phyloP scores from a whole-genome alignment of 2,888 invertebrate genomes.

The Onthophagus sagittarius region DNA sequence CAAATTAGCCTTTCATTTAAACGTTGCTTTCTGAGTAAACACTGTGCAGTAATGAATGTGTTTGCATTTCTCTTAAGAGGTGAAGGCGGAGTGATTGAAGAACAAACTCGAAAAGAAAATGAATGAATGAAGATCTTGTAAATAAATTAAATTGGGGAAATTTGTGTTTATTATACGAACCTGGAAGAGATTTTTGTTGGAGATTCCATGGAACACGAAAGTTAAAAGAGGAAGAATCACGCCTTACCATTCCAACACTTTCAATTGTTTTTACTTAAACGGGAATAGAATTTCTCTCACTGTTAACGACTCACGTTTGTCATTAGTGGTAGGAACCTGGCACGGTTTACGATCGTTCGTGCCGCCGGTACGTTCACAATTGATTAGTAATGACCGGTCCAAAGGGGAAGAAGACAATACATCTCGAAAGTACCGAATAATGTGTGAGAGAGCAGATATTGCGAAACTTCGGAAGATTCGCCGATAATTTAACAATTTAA shows the following conservation, averaged over 20 bases:
- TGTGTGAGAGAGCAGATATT: neutral
- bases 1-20: neutral
- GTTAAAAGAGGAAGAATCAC: neutral
- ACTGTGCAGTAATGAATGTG: neutral
- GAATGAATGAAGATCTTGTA: no score
- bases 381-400: neutral
- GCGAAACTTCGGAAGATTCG: neutral
- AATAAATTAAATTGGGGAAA: neutral
- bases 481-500: neutral
- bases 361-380: neutral
- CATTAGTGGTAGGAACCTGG: neutral
- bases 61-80: neutral
- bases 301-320: neutral
- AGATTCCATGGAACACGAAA: neutral
- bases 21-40: neutral
- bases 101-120: neutral
- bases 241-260: neutral
- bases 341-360: neutral
- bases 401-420: neutral
- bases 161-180: neutral
- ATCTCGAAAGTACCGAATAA: neutral
- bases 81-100: neutral
- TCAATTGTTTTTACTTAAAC: neutral
- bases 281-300: neutral
- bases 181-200: neutral